Base-by-base conservation (phyloP, 2,113 vertebrate species). In the Hippoglossus stenolepis region DNA sequence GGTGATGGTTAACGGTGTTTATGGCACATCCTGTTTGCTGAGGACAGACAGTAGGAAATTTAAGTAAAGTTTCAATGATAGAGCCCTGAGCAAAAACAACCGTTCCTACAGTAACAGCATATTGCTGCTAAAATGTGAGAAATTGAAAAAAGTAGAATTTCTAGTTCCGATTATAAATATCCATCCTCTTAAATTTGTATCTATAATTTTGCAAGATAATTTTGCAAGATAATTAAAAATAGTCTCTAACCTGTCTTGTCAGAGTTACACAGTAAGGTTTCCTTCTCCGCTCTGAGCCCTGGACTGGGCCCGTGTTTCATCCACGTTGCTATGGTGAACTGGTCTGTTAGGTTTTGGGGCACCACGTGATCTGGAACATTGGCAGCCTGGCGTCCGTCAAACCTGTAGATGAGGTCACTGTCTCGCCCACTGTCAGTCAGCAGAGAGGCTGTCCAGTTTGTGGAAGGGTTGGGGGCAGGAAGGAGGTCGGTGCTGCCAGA, bases 271-370 rank as follows among this genome's bases (percentile, higher is more conserved):
- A 99, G 95, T 73, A 99, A 95, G 8, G 98, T 98, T 90, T 99
- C 98, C 79, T 99, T 99, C 88, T 99, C 97, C 0, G 96, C 96
- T 90, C 97, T 94, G 79, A 97, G 86, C 3, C 97, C 97, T 0
- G 96, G 96, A 90, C 97, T 98, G 49, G 98, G 97, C 5, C 97
- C 97, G 0, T 99, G 98, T 73, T 96, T 97, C 98, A 99, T 99
- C 98, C 98, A 99, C 18, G 97, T 96, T 40, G 95, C 95, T 79
- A 99, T 95, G 70, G 97, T 99, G 92, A 99, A 99, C 83, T 98
- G 98, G 88, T 99, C 97, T 0, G 96, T 98, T 86, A 99, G 94
- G 90, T 98, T 99, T 90, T 98, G 97, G 0, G 98, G 96, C 73
- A 99, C 97, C 83, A 98, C 95, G 31, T 94, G 94, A 28, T 97